Conservation (phyloP, 1,140 invertebrate species). For the Platorchestia sp. region DNA sequence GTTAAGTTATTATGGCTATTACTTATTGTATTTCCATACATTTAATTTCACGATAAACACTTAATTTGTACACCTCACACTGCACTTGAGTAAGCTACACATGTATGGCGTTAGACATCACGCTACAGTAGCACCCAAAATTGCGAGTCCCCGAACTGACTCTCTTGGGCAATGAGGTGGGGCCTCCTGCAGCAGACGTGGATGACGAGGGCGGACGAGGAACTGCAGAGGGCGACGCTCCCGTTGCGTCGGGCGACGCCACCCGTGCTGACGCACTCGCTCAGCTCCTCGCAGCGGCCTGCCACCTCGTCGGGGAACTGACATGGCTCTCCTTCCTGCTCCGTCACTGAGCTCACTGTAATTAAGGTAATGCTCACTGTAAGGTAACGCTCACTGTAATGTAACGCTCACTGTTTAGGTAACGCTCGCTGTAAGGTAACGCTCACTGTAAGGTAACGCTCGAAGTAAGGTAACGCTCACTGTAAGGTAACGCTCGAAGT, state of each 20-base stretch:
- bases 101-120: too few species aligned
- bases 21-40: too few species aligned
- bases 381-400: neutral
- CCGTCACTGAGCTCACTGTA: neutral
- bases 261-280: neutral
- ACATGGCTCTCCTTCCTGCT: neutral
- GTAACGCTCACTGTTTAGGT: too few species aligned
- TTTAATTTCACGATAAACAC: too few species aligned
- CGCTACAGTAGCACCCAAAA: too few species aligned
- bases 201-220: neutral
- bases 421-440: too few species aligned
- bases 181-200: constrained; percentile 56
- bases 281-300: constrained; percentile 26
- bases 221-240: neutral
- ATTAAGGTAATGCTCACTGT: neutral
- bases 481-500: too few species aligned
- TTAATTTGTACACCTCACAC: too few species aligned
- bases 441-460: too few species aligned
- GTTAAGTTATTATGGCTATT: too few species aligned
- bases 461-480: neutral
- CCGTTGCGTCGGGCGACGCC: neutral
- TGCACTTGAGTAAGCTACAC: too few species aligned
- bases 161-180: neutral
- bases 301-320: neutral
- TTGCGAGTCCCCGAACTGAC: neutral